Evolutionary conservation across 2,888 invertebrate species (phyloP), one percentile per base, ranked within the genome.

Genomic region (Papilio demoleus): DNA sequence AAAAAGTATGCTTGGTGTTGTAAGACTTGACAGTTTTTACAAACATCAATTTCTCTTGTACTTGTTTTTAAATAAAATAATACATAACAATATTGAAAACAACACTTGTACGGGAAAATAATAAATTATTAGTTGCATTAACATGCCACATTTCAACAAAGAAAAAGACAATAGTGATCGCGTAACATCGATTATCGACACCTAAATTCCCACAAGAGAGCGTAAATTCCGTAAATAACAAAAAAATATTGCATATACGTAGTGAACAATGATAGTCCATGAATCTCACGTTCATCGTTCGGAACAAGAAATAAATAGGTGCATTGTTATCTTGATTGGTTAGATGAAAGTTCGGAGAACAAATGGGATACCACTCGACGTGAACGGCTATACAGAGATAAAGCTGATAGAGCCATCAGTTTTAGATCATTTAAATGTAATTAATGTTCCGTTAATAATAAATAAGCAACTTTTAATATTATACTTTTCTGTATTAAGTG

Each of bases 331-430:
- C 73, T 76, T 81, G 77, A 88, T 88, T 85, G 84, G 85, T 74
- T 74, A 75, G 86, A 91, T 89, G 90, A 92, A 92, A 92, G 92
- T 90, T 88, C 86, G 84, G 73, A 58, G 72, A 75, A 74, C 70
- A 71, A 75, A 74, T 73, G 70, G 64, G 59, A 65, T 70, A 53
- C 70, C 70, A 71, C 72, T 67, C 70, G 45, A 70, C 76, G 76
- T 74, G 74, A 66, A 74, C 76, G 67, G 74, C 76, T 76, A 75
- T 61, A 38, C 58, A 31, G 59, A 58, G 56, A 63, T 31, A 19
- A 31, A 47, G 17, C 47, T 24, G 47, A 61, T 53, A 53, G 24
- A 67, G 60, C 24, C 11, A 31, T 66, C 38, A 50, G 50, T 60
- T 40, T 60, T 19, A 19, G 38, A 61, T 61, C 34, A 31, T 65